These are phyloP conservation scores for Tineola bisselliella DNA, from an alignment of 2,888 invertebrate genomes.

Conservation along the genomic window DNA sequence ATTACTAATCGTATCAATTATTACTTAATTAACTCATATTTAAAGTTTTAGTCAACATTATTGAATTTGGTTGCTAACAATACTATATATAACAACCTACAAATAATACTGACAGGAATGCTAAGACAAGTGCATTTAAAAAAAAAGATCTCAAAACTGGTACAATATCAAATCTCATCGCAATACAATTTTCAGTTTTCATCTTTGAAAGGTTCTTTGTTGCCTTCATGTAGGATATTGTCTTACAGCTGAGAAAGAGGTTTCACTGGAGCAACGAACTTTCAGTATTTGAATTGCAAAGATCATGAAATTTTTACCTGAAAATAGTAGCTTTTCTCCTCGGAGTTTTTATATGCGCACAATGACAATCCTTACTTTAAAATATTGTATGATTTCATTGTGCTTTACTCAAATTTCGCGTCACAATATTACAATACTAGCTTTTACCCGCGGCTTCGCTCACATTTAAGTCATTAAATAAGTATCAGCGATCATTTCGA, in stretches of 20 bases:
- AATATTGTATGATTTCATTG: background rate
- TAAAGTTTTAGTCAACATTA: too few relatives aligned
- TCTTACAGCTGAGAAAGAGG: background rate
- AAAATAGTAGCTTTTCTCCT: background rate
- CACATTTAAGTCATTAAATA: too few relatives aligned
- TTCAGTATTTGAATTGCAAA: background rate
- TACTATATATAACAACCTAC: too few relatives aligned
- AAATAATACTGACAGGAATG: too few relatives aligned
- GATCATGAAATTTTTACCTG: background rate
- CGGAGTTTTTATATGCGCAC: background rate
- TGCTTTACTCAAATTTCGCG: background rate
- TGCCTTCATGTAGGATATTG: background rate
- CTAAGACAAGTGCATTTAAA: too few relatives aligned
- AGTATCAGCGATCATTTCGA: too few relatives aligned
- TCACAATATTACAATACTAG: background rate
- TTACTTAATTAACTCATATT: too few relatives aligned
- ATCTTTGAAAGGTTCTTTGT: background rate
- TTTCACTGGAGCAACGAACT: background rate
- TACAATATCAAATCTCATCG: too few relatives aligned
- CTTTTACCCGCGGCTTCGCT: too few relatives aligned
- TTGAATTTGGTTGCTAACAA: too few relatives aligned
- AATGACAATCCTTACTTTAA: background rate
- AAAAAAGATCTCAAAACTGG: too few relatives aligned
- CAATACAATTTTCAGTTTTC: background rate
- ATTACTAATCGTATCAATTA: too few relatives aligned